Evolutionary conservation across 2,888 invertebrate species (phyloP).

Genomic region (Chalcis sispes): DNA sequence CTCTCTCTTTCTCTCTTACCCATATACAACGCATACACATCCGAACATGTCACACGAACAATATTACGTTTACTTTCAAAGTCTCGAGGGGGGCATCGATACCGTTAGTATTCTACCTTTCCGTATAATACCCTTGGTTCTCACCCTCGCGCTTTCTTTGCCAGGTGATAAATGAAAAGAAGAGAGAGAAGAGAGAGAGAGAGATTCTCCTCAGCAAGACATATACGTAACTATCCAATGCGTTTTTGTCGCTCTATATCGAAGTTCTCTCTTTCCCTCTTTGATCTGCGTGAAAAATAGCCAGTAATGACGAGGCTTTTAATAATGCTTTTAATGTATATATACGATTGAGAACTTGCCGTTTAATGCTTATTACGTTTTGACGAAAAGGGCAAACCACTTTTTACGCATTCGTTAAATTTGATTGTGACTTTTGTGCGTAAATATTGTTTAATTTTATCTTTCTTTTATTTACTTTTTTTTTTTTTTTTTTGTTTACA

Average conservation of each 20-base stretch:
- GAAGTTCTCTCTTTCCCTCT: slow-evolving; percentile 53
- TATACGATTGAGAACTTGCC: too few relatives aligned
- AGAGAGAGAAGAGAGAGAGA: too few relatives aligned
- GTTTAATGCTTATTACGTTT: too few relatives aligned
- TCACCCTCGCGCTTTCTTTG: neutral
- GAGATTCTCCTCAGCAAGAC: slow-evolving; percentile 62
- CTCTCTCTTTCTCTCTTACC: too few relatives aligned
- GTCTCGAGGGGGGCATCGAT: slow-evolving; percentile 62
- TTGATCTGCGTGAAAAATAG: slow-evolving; percentile 17
- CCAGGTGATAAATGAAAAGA: slow-evolving; percentile 67
- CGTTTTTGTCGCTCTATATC: slow-evolving; percentile 14
- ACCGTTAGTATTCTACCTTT: slow-evolving; percentile 69
- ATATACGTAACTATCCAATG: slow-evolving; percentile 56
- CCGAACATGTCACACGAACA: slow-evolving; percentile 43
- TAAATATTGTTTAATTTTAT: too few relatives aligned
- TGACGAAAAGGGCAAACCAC: too few relatives aligned
- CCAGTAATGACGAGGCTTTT: slow-evolving; percentile 36
- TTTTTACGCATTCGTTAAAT: too few relatives aligned
- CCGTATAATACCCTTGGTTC: neutral
- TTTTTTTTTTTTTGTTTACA: too few relatives aligned
- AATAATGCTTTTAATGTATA: slow-evolving; percentile 19
- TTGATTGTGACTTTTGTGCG: too few relatives aligned
- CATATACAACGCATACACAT: too few relatives aligned
- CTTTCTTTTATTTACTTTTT: too few relatives aligned
- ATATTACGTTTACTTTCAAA: slow-evolving; percentile 58